phyloP scores from a whole-genome alignment of 2,797 vertebrate species.

The Apogon hyalosoma region DNA sequence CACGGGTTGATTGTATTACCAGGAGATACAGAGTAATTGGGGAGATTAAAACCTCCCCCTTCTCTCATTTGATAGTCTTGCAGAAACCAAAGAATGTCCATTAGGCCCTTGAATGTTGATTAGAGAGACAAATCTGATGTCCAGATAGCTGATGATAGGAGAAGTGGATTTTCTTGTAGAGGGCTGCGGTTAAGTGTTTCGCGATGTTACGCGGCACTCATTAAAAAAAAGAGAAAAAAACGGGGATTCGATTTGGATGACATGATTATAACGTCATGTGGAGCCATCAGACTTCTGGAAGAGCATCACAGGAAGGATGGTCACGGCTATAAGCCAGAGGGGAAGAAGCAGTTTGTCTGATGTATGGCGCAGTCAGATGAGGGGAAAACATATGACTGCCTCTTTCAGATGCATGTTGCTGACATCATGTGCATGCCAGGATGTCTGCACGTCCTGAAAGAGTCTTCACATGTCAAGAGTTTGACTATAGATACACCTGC shows the following conservation, averaged over 20 bases:
- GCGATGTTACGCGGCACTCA: conserved; percentile 47
- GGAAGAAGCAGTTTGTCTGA: conserved; percentile 44
- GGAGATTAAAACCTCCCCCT: conserved; percentile 71
- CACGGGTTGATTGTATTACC: conserved; percentile 70
- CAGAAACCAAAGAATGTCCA: conserved; percentile 68
- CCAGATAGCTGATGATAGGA: conserved; percentile 69
- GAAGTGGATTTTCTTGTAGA: conserved; percentile 53
- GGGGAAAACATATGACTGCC: background rate
- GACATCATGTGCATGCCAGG: conserved; percentile 18
- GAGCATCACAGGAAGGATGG: conserved; percentile 53
- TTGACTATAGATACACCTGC: conserved; percentile 44
- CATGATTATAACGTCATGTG: conserved; percentile 56
- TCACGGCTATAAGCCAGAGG: conserved; percentile 46
- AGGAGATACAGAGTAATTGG: conserved; percentile 71
- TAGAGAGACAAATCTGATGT: conserved; percentile 72
- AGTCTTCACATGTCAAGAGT: conserved; percentile 20
- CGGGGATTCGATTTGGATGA: conserved; percentile 46
- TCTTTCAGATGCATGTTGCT: conserved; percentile 14
- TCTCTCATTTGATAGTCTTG: conserved; percentile 68
- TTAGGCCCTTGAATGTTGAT: conserved; percentile 70
- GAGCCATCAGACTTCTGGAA: conserved; percentile 58
- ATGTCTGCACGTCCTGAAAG: conserved; percentile 29
- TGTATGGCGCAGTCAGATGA: conserved; percentile 12
- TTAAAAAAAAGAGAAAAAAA: conserved; percentile 19
- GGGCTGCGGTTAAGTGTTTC: conserved; percentile 54